Evolutionary conservation across 2,888 invertebrate species (phyloP).

Genomic region (Platycheirus albimanus): DNA sequence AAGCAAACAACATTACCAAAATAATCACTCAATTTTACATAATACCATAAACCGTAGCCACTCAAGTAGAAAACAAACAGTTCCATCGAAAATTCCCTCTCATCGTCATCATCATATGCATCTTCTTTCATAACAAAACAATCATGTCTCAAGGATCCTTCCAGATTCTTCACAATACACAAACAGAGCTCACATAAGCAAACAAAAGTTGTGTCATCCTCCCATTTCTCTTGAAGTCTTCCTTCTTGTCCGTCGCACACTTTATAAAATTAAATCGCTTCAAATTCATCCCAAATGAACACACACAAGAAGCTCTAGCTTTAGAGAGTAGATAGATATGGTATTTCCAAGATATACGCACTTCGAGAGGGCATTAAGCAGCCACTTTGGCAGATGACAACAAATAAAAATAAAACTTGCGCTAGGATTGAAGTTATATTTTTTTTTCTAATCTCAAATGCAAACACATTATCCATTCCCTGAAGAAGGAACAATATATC

Average conservation of each 20-base stretch:
- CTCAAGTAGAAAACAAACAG: constrained; percentile 37
- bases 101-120: constrained; percentile 8
- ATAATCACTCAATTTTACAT: constrained; percentile 41
- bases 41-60: constrained; percentile 10
- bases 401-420: constrained; percentile 65
- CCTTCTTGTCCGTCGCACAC: constrained; percentile 41
- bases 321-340: neutral
- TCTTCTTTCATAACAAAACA: constrained; percentile 30
- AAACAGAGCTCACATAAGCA: constrained; percentile 21
- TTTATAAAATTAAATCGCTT: constrained; percentile 72
- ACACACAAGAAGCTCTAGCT: constrained; percentile 1
- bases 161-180: constrained; percentile 22
- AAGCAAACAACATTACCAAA: constrained; percentile 45
- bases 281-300: constrained; percentile 56
- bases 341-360: constrained; percentile 36
- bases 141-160: constrained; percentile 54
- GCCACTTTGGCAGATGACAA: constrained; percentile 60
- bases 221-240: neutral
- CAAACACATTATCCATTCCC: constrained; percentile 70
- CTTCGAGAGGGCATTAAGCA: constrained; percentile 62
- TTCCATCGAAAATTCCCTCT: neutral
- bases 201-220: constrained; percentile 24
- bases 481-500: constrained; percentile 1
- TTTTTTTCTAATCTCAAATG: constrained; percentile 63
- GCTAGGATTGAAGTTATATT: constrained; percentile 30